Base-by-base conservation (phyloP, 2,888 invertebrate species). In the Lithophane semibrunnea region DNA sequence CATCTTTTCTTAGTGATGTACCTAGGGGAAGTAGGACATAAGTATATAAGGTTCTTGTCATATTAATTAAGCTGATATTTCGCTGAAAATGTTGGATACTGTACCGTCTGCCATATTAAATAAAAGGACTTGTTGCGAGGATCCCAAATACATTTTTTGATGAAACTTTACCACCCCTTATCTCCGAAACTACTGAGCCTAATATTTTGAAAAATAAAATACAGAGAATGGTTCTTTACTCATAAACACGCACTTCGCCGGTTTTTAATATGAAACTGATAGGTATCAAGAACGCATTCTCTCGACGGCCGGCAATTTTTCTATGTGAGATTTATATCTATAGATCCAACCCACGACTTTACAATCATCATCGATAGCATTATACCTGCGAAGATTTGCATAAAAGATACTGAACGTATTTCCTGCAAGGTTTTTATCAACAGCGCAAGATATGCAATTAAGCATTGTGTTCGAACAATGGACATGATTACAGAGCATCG, bases 391-490 rank as follows among this genome's bases (percentile, higher is more conserved):
- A 67, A 82, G 61, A 73, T 73, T 71, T 64, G 52, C 73, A 75
- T 73, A 68, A 63, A 64, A 83, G 58, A 84, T 64, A 72, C 63
- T 56, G 37, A 74, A 83, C 61, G 61, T 61, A 78, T 71, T 83
- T 67, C 77, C 67, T 67, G 54, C 61, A 18, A 21, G 24, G 71
- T 83, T 82, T 82, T 83, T 86, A 67, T 71, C 71, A 78, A 86
- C 65, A 68, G 64, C 86, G 12, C 37, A 37, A 37, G 37, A 37
- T 37, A 37, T 75, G 72, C 58, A 65, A 72, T 64, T 73, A 78
- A 64, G 79, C 86, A 86, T 84, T 84, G 84, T 86, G 29, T 73
- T 83, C 72, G 75, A 67, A 86, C 84, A 84, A 84, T 84, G 72
- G 64, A 56, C 60, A 65, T 84, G 75, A 84, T 86, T 75, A 70